Base-by-base conservation (phyloP, 2,113 vertebrate species). In the Plecotus auritus region DNA sequence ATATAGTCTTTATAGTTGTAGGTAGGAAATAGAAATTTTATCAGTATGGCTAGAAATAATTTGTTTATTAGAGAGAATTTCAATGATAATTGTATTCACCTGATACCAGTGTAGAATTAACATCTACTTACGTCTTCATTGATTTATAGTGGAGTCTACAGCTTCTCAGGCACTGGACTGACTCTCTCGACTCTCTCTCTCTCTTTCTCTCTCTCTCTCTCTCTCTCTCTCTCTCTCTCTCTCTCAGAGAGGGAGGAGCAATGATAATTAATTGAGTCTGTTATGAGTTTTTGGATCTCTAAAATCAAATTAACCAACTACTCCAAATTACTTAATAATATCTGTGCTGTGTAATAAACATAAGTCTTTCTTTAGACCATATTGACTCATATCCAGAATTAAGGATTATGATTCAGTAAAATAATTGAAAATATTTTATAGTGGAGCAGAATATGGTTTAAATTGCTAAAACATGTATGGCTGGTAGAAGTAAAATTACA, bases 351-450 rank as follows among this genome's bases (percentile, higher is more conserved):
- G 2, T 20, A 93, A n/a, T 47, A 80, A 91, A 91, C 7, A 73
- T 64, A 90, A 85, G 9, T 17, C 4, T 51, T 73, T 82, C 28
- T 59, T 35, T 12, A 78, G 47, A 23, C 4, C 54, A 88, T 95
- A 80, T 94, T 89, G 12, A 88, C 35, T 76, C 9, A 67, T 84
- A 66, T 5, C 9, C 13, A 49, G 37, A 76, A 91, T 49, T 73
- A 76, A 81, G 22, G 40, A 76, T 91, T 73, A 47, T 74, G 32
- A 80, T 84, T 90, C 54, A 95, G 47, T 87, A 10, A 95, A 73
- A 88, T 72, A 61, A n/a, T 93, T 95, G 40, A n/a, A 23, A 92
- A 28, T 74, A 86, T 45, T 76, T 1, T 77, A 54, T 26, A 76
- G 11, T 93, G 66, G 40, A 86, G 5, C 11, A 37, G 14, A 91